A percentile compares a stretch with the other conserved stretches of the same genome.
phyloP scores from a whole-genome alignment of 2,113 vertebrate genomes.

The Colinus virginianus region DNA sequence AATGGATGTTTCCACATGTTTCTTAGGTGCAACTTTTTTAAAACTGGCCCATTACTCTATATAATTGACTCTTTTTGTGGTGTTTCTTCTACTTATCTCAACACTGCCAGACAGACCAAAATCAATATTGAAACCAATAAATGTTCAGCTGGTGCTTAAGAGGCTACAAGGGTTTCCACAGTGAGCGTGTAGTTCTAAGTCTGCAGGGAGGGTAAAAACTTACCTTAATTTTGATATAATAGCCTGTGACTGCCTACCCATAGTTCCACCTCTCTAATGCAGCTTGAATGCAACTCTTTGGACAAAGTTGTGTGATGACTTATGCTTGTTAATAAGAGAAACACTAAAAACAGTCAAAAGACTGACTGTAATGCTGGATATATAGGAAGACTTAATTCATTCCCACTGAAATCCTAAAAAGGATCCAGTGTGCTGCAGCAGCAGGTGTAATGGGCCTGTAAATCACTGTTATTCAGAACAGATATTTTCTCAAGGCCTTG shows the following conservation, averaged over 20 bases:
- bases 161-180: neutral
- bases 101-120: neutral
- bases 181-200: rapidly evolving
- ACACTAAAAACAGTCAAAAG: neutral
- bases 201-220: neutral
- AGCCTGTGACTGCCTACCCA: neutral
- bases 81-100: neutral
- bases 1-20: neutral
- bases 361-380: neutral
- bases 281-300: neutral
- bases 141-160: neutral
- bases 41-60: neutral
- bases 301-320: neutral
- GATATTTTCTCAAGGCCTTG: neutral
- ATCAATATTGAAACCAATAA: neutral
- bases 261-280: neutral
- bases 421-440: neutral
- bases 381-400: neutral
- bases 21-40: neutral
- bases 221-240: neutral
- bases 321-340: neutral
- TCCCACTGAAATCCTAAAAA: neutral
- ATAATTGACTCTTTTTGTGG: neutral
- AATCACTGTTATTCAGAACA: neutral
- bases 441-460: neutral